These are phyloP conservation scores for Syrista parreyssii DNA, from an alignment of 2,888 invertebrate species.

Conservation along the genomic window DNA sequence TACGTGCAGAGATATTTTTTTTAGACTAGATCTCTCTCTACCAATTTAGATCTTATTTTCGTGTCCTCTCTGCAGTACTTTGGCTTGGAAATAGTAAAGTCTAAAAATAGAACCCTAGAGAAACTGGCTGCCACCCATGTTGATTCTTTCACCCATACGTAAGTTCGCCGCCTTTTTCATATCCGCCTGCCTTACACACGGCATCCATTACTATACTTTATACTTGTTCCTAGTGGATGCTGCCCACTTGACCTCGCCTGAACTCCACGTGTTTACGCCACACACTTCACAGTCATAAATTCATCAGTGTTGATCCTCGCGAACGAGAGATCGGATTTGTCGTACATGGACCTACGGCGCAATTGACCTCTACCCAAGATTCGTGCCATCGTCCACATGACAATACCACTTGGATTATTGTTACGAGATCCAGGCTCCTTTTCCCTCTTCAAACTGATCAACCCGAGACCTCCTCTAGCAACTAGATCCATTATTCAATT, in stretches of 20 bases:
- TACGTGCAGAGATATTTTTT: not conserved
- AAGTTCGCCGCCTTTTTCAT: not conserved
- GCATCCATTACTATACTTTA: not conserved
- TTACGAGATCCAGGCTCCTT: not conserved
- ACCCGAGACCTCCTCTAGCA: not conserved
- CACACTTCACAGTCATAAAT: not conserved
- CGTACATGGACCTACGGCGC: not conserved
- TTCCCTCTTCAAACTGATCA: not conserved
- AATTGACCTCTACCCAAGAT: not conserved
- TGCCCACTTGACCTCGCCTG: not conserved
- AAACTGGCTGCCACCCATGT: not conserved
- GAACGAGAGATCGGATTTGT: not conserved
- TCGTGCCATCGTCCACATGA: not conserved
- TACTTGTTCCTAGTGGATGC: not conserved
- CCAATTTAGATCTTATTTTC: not conserved
- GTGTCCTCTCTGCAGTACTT: not conserved
- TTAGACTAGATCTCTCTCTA: not conserved
- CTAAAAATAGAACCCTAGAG: not conserved
- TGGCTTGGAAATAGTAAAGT: not conserved
- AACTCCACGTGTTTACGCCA: not conserved
- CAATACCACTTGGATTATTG: not conserved
- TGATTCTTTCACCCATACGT: not conserved
- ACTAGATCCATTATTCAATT: not conserved
- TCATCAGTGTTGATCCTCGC: not conserved
- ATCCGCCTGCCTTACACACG: not conserved